A percentile compares a stretch with the other conserved stretches of the same genome.
Evolutionary conservation across 2,797 vertebrate species (phyloP).

Genomic region (Channa striata): DNA sequence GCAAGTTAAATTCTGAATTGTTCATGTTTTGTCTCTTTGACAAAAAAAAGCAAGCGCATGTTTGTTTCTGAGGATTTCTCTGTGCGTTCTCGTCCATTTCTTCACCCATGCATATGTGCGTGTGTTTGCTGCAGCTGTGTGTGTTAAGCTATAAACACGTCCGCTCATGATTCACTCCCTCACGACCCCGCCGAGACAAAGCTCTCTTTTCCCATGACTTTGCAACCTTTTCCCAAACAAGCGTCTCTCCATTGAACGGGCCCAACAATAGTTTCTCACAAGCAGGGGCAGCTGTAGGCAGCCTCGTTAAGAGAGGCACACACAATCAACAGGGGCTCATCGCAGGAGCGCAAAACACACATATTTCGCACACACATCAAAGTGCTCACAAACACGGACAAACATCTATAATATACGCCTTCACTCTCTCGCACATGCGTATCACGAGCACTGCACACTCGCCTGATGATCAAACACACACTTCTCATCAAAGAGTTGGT

Average conservation of each 20-base stretch:
- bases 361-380: constrained; percentile 25
- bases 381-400: not conserved
- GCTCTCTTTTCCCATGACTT: constrained; percentile 92
- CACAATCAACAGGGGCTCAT: constrained; percentile 74
- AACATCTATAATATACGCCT: constrained; percentile 19
- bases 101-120: constrained; percentile 36
- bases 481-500: constrained; percentile 80
- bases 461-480: constrained; percentile 76
- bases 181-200: constrained; percentile 81
- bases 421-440: not conserved
- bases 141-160: constrained; percentile 85
- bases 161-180: constrained; percentile 81
- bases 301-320: constrained; percentile 70
- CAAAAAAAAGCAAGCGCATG: constrained; percentile 41
- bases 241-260: constrained; percentile 82
- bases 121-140: constrained; percentile 79
- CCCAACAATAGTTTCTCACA: constrained; percentile 90
- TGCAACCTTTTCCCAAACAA: constrained; percentile 91
- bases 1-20: constrained; percentile 67
- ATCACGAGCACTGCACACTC: constrained; percentile 30
- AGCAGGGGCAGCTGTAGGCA: constrained; percentile 80
- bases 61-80: constrained; percentile 65
- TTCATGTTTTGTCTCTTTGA: constrained; percentile 55
- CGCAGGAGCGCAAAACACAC: constrained; percentile 39
- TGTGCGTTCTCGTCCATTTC: constrained; percentile 62